A percentile compares a stretch with the other conserved stretches of the same genome.
Evolutionary conservation across 1,140 invertebrate species (phyloP).

Genomic region (Neodiprion pinetum): DNA sequence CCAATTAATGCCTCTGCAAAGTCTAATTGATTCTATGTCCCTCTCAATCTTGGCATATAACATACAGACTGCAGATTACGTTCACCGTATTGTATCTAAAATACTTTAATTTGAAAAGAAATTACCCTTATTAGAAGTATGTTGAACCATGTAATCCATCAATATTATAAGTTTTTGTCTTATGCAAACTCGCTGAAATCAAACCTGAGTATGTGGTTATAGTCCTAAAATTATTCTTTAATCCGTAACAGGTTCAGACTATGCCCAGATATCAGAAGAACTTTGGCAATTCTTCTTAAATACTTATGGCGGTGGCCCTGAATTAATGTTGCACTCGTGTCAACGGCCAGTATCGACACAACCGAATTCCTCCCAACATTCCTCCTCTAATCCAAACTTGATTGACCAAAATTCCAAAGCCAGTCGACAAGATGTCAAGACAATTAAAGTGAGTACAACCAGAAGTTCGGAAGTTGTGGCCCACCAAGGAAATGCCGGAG

Average conservation of each 20-base stretch:
- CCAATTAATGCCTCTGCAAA: constrained; percentile 19
- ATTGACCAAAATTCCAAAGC: constrained; percentile 46
- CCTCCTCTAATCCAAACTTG: constrained; percentile 50
- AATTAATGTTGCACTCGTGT: constrained; percentile 66
- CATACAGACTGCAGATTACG: too few species aligned
- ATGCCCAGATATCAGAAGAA: constrained; percentile 83
- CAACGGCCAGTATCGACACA: constrained; percentile 49
- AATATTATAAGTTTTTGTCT: background rate
- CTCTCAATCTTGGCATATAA: too few species aligned
- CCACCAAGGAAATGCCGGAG: constrained; percentile 51
- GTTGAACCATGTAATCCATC: background rate
- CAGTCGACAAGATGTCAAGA: constrained; percentile 42
- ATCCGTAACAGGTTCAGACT: constrained; percentile 71
- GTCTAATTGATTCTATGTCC: too few species aligned
- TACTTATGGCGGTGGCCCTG: constrained; percentile 89
- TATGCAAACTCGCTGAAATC: too few species aligned
- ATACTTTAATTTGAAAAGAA: constrained; percentile 15
- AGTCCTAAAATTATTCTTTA: constrained; percentile 7
- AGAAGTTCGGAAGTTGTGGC: constrained; percentile 54
- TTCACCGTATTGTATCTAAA: too few species aligned
- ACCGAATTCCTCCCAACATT: constrained; percentile 56
- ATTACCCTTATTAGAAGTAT: constrained; percentile 17
- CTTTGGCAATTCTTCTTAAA: constrained; percentile 85
- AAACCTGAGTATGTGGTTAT: background rate
- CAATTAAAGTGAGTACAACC: constrained; percentile 46